A percentile compares a stretch with the other conserved stretches of the same genome.
Evolutionary conservation across 2,888 invertebrate genomes (phyloP).

Genomic region (Drosophila bunnanda): DNA sequence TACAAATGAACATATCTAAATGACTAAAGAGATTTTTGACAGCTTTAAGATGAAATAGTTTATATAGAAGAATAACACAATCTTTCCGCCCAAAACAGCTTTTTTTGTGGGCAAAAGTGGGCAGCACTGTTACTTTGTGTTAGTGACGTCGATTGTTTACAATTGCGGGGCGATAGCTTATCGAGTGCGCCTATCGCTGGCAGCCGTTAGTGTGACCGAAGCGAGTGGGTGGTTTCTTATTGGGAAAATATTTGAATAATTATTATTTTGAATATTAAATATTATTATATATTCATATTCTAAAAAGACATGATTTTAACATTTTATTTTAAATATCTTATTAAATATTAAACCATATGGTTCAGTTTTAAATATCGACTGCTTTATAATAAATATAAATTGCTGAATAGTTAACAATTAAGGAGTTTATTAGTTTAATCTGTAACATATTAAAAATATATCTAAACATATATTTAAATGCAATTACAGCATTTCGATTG

Average conservation of each 20-base stretch:
- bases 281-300: neutral
- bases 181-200: constrained; percentile 16
- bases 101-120: no score
- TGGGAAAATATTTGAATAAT: neutral
- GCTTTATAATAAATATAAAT: neutral
- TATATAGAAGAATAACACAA: no score
- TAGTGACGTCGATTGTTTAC: constrained; percentile 32
- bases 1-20: no score
- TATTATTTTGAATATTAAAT: neutral
- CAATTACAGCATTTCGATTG: no score
- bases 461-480: neutral
- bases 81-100: no score
- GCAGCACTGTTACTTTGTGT: neutral
- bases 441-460: no score
- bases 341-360: neutral
- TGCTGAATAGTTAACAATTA: no score
- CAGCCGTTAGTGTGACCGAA: constrained; percentile 1
- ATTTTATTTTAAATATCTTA: neutral
- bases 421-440: no score
- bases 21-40: no score
- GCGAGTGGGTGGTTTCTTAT: neutral
- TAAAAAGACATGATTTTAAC: neutral
- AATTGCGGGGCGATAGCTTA: constrained; percentile 6
- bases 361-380: neutral
- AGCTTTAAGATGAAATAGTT: no score